Conservation (phyloP, 2,888 invertebrate genomes). For the Lysandra bellargus region DNA sequence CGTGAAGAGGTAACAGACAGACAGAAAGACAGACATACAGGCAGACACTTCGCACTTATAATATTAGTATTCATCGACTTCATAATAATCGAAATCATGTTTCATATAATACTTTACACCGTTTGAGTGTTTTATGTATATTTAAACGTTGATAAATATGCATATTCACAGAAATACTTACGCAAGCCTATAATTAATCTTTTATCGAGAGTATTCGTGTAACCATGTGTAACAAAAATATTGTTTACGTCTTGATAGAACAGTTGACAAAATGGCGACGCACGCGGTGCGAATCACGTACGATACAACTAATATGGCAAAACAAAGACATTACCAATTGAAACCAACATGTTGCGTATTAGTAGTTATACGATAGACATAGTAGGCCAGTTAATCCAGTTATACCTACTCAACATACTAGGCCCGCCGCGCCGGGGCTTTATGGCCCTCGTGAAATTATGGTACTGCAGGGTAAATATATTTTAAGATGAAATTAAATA, state of each 20-base stretch:
- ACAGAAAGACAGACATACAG: no score
- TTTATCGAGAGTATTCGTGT: not conserved
- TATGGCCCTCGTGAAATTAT: no score
- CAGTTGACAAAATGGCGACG: not conserved
- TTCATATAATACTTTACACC: not conserved
- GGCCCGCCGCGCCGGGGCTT: no score
- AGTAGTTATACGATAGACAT: not conserved
- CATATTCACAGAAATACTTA: not conserved
- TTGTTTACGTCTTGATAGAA: not conserved
- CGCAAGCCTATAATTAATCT: not conserved
- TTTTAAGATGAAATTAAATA: no score
- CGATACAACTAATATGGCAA: not conserved
- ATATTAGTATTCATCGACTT: not conserved
- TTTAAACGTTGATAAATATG: not conserved
- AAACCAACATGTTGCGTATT: not conserved
- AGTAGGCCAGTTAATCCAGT: no score
- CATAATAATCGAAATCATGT: not conserved
- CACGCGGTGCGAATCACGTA: constrained; percentile 24
- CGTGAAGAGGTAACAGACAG: no score
- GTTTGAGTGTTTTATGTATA: not conserved
- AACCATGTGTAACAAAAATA: not conserved
- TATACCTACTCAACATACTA: no score
- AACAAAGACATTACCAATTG: constrained; percentile 4
- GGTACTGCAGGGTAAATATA: no score
- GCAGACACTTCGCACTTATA: no score